Conservation (phyloP, 2,797 vertebrate species). For the Oreonectes daqikongensis region DNA sequence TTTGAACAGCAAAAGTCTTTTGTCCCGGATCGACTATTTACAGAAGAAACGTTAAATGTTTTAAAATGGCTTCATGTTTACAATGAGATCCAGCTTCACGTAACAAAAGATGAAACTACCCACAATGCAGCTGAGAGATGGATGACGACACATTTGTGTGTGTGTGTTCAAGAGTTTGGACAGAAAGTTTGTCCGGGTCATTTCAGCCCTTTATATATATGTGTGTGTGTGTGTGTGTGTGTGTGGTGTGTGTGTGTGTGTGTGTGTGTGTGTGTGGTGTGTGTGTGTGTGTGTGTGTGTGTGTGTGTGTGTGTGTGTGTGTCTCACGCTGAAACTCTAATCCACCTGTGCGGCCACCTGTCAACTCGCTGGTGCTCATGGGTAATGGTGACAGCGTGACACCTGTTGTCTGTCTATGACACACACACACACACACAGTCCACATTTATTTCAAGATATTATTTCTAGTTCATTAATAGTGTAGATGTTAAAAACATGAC, state of each 20-base stretch:
- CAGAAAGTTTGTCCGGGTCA: background rate
- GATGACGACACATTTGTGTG: background rate
- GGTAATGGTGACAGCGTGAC: conserved; percentile 41
- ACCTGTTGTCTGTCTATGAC: conserved; percentile 52
- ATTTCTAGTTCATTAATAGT: background rate
- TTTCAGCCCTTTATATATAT: background rate
- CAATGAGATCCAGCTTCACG: background rate
- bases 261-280: no score
- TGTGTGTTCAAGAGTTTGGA: background rate
- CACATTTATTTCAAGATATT: background rate
- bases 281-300: no score
- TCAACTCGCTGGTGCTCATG: conserved; percentile 34
- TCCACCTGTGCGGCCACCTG: conserved; percentile 53
- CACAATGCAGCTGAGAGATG: background rate
- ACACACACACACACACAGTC: background rate
- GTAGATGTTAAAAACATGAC: background rate
- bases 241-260: no score
- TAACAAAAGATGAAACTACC: conserved; percentile 1
- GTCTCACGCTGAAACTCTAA: conserved; percentile 32
- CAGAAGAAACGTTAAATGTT: background rate
- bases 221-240: no score
- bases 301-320: no score
- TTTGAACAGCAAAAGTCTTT: background rate
- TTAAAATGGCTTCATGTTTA: background rate
- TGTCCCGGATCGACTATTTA: conserved; percentile 1